Evolutionary conservation across 2,888 invertebrate species (phyloP), one percentile per base, ranked within the genome.

Genomic region (Clivina fossor): DNA sequence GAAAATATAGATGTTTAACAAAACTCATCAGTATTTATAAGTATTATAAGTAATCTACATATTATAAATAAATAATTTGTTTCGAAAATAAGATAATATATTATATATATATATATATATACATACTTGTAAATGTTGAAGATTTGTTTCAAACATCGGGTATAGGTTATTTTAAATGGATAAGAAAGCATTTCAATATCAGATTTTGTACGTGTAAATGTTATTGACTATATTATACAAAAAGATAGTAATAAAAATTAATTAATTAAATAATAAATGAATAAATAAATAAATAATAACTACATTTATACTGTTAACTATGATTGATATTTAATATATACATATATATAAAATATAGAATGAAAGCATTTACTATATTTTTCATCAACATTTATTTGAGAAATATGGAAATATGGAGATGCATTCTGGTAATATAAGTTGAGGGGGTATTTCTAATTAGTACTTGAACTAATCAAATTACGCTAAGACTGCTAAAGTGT

Each of bases 191-290:
- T 38, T 49, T 49, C 49, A 49, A 40, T 49, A 49, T 49, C 49
- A 49, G 40, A 49, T 53, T 53, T 53, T 53, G 35, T 53, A 53
- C 53, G 44, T 53, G 53, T 53, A 53, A 53, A 53, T 53, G 53
- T 53, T 41, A 44, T 19, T 24, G 28, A 49, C 28, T 53, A 53
- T n/a, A n/a, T n/a, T n/a, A n/a, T 53, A 53, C 53, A 53, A 53
- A n/a, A 19, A 51, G 44, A 53, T 35, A 44, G 41, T 44, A 44
- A 37, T 33, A 41, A 51, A 40, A 38, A n/a, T n/a, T n/a, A n/a
- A n/a, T n/a, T n/a, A n/a, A n/a, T n/a, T n/a, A n/a, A n/a, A 43
- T 24, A 26, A 43, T 35, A 38, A 38, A 38, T 11, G 26, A 32
- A 44, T 44, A 33, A 47, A 47, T n/a, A n/a, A n/a, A 22, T 33